Evolutionary conservation across 2,888 invertebrate species (phyloP), one percentile per base, ranked within the genome.

Genomic region (Lithophane socia): DNA sequence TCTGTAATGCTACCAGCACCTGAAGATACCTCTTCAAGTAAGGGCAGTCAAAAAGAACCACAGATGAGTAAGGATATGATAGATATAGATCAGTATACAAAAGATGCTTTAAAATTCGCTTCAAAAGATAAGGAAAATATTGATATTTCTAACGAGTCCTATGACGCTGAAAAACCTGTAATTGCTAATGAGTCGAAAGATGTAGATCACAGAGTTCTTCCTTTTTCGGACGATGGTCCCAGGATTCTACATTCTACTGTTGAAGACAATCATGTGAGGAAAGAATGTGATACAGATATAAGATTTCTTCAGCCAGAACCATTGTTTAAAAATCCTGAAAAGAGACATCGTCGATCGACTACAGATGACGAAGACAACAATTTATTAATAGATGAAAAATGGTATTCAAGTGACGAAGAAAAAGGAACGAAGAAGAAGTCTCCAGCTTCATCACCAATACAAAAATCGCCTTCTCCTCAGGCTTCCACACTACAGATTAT

Each of bases 391-490:
- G 97, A 97, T 86, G 97, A 97, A 87, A 97, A 98, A 93, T 98
- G 98, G 98, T 98, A 98, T 91, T 98, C 98, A 3, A 98, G 98
- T 91, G 98, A 98, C 87, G 98, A 98, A 87, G 98, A 98, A 88
- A 98, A 98, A 79, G 91, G 92, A 47, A 90, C 81, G 42, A 96
- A 94, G 89, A 94, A 91, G 75, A 96, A 93, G 79, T 96, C 97
- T 47, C 96, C 95, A 21, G 88, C 86, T 66, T 91, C 92, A 56
- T 95, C 96, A n/a, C 96, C 96, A 60, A 90, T 88, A 84, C 92
- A 92, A 82, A 86, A 88, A 13, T 90, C 93, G 7, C 82, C 92
- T 54, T 93, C 95, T 49, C 94, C 94, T 21, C 92, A 91, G 82
- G 81, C 89, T 42, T 91, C 92, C 42, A 96, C 97, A 63, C 97